Percentiles rank a stretch among this genome's conserved stretches.
phyloP scores from a whole-genome alignment of 2,113 vertebrate genomes.

The Pseudopipra pipra region DNA sequence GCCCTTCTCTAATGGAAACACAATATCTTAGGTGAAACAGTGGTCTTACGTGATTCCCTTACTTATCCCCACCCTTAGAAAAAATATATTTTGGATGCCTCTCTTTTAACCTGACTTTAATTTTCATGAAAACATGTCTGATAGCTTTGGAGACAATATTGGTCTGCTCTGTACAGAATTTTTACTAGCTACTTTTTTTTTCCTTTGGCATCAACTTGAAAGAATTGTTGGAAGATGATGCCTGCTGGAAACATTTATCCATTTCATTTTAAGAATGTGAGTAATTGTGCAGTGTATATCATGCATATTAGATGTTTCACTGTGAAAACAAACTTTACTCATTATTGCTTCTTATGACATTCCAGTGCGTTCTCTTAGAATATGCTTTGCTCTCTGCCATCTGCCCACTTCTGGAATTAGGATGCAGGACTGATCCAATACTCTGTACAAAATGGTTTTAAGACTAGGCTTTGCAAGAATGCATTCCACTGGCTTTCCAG shows the following conservation, averaged over 20 bases:
- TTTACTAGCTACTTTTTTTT: slow-evolving; percentile 26
- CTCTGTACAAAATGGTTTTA: slow-evolving; percentile 11
- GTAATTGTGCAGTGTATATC: slow-evolving; percentile 20
- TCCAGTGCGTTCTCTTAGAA: slow-evolving; percentile 22
- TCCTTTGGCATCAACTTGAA: slow-evolving; percentile 44
- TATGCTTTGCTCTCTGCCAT: not conserved
- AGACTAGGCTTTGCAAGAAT: slow-evolving; percentile 10
- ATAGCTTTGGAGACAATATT: slow-evolving; percentile 53
- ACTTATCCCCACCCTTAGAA: slow-evolving; percentile 17
- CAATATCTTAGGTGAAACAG: not conserved
- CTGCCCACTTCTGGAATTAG: slow-evolving; percentile 23
- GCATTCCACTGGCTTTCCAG: slow-evolving; percentile 16
- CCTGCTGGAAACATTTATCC: slow-evolving; percentile 60
- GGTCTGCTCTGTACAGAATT: slow-evolving; percentile 34
- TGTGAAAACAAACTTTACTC: slow-evolving; percentile 42
- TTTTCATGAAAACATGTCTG: slow-evolving; percentile 52
- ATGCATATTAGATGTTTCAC: slow-evolving; percentile 54
- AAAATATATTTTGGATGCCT: slow-evolving; percentile 49
- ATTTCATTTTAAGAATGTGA: slow-evolving; percentile 61
- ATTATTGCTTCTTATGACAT: slow-evolving; percentile 36
- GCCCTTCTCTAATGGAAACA: not conserved
- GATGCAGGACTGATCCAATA: not conserved
- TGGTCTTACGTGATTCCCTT: not conserved
- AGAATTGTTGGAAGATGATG: slow-evolving; percentile 53
- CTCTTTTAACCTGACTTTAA: slow-evolving; percentile 46